phyloP scores from a whole-genome alignment of 2,113 vertebrate species.

The Taxidea taxus region DNA sequence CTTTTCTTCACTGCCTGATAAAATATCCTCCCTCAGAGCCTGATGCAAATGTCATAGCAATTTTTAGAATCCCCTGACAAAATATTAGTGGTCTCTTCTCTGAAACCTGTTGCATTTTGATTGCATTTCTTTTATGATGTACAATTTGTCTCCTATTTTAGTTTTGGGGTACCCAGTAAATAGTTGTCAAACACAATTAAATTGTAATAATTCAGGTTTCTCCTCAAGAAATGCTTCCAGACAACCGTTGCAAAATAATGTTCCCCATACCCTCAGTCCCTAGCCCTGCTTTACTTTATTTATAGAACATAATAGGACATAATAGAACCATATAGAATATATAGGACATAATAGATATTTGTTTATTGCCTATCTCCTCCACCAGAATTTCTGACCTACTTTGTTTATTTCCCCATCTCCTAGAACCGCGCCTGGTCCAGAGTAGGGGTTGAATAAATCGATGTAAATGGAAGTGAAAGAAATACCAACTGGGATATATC shows the following conservation, averaged over 20 bases:
- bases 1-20: background rate
- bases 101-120: background rate
- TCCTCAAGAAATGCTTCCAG: background rate
- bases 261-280: background rate
- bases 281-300: background rate
- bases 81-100: background rate
- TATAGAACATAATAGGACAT: background rate
- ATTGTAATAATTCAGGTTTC: background rate
- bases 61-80: background rate
- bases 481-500: background rate
- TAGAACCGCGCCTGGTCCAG: background rate
- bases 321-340: background rate
- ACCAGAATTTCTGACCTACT: background rate
- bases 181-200: background rate
- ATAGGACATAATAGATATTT: background rate
- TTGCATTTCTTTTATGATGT: background rate
- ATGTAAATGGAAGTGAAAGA: background rate
- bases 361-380: background rate
- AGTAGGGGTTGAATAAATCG: background rate
- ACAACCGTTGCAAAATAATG: background rate
- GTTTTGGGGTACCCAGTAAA: background rate
- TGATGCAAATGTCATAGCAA: background rate
- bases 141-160: background rate
- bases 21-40: background rate
- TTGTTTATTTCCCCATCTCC: background rate